These are phyloP conservation scores for Ferdinandea cuprea DNA, from an alignment of 2,888 invertebrate species.

Conservation along the genomic window DNA sequence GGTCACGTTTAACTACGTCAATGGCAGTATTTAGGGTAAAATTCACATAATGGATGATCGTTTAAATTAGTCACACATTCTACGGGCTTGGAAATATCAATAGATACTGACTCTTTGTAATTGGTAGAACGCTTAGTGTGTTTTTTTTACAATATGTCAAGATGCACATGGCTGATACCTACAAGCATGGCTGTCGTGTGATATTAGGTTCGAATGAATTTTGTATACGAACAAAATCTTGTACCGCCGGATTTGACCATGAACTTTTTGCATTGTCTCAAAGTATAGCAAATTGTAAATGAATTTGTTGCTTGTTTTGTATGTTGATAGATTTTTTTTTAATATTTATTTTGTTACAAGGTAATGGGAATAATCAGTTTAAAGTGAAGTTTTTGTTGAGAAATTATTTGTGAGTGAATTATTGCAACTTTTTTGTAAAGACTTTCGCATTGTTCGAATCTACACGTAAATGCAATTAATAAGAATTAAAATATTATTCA, in stretches of 20 bases:
- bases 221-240: slow-evolving; percentile 7
- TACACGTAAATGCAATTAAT: too few relatives aligned
- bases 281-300: slow-evolving; percentile 17
- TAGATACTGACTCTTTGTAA: background rate
- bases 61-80: slow-evolving; percentile 49
- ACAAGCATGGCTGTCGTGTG: slow-evolving; percentile 7
- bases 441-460: too few relatives aligned
- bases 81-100: slow-evolving; percentile 8
- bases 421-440: background rate
- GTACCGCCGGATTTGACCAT: slow-evolving; percentile 35
- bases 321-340: slow-evolving; percentile 16
- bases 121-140: background rate
- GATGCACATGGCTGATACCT: slow-evolving; percentile 5
- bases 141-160: too few relatives aligned
- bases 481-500: too few relatives aligned
- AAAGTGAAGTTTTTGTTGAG: slow-evolving; percentile 1
- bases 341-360: slow-evolving; percentile 36
- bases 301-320: too few relatives aligned
- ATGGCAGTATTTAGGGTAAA: slow-evolving; percentile 60
- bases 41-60: slow-evolving; percentile 31
- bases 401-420: background rate
- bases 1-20: slow-evolving; percentile 65
- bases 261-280: slow-evolving; percentile 16
- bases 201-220: slow-evolving; percentile 16
- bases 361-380: slow-evolving; percentile 48